A percentile compares a stretch with the other conserved stretches of the same genome.
These are phyloP conservation scores for Cyprinodon variegatus DNA, from an alignment of 2,113 vertebrate genomes.

Conservation along the genomic window DNA sequence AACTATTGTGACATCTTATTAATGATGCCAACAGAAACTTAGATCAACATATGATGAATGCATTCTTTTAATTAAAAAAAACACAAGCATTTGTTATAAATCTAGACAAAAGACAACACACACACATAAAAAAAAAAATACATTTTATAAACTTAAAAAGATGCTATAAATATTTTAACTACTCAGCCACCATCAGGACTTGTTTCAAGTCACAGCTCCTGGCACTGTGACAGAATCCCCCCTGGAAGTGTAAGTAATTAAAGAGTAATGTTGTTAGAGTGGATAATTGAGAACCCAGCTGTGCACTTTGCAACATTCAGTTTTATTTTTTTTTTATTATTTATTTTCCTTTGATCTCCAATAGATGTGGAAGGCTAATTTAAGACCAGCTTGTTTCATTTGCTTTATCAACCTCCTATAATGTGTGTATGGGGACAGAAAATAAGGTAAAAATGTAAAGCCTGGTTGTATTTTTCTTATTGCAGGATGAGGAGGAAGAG, in stretches of 20 bases:
- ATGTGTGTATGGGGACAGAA: conserved; percentile 5
- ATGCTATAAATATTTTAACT: conserved; percentile 9
- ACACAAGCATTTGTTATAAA: background rate
- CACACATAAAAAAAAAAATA: background rate
- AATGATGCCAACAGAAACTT: conserved; percentile 19
- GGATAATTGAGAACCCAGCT: conserved; percentile 49
- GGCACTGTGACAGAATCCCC: conserved; percentile 21
- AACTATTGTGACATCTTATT: conserved; percentile 16
- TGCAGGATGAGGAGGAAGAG: conserved; percentile 92
- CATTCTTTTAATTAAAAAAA: background rate
- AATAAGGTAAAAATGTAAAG: background rate
- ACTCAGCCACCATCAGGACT: conserved; percentile 15
- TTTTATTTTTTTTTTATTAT: background rate
- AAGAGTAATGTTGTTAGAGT: conserved; percentile 45
- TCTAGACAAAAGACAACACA: conserved; percentile 19
- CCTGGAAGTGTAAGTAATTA: conserved; percentile 40
- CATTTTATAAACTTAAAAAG: conserved; percentile 31
- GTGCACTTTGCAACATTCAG: conserved; percentile 14
- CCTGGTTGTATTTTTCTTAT: conserved; percentile 31
- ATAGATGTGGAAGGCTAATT: conserved; percentile 31
- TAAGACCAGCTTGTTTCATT: conserved; percentile 15
- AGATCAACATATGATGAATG: conserved; percentile 25
- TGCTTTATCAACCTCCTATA: conserved; percentile 13
- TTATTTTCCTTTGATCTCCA: conserved; percentile 15
- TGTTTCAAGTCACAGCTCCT: conserved; percentile 9